Base-by-base conservation (phyloP, 2,797 vertebrate species). In the Manis javanica region DNA sequence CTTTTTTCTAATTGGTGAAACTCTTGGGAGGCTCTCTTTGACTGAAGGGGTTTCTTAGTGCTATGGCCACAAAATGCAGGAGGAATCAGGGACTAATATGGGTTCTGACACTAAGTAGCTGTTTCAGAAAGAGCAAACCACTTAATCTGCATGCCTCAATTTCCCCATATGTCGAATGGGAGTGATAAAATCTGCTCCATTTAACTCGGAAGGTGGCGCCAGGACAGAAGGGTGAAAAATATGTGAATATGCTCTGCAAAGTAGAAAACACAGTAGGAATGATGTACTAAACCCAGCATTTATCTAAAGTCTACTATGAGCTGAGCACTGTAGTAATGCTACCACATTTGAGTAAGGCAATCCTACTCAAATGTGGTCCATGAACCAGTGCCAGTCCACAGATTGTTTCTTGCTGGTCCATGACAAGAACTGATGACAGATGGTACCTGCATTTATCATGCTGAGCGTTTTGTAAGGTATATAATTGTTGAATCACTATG, bases 131-230 rank as follows among this genome's bases (percentile, higher is more conserved):
- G 92, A 71, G 49, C 7, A 81, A 90, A 77, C 82, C 11, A 68
- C 31, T 91, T 77, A 78, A 63, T 92, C 69, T 91, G 42, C 24
- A 18, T 23, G 64, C 84, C 34, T 91, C 69, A 46, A 71, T 71
- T 66, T 96, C 29, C 63, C 74, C 46, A 88, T 84, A 55, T 82
- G 42, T 42, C 63, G 96, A 85, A 90, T 82, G 26, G 66, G 34
- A 94, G 69, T 85, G 39, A 55, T 68, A 86, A 79, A 71, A 68
- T 74, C 29, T 66, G 8, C 29, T 96, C 39, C 19, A 92, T 31
- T 59, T 31, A 72, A 92, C 77, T 91, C 71, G 51, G 71, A 85
- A 95, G 29, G 63, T 63, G 29, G 29, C 53, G 18, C 82, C 72
- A 91, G 42, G 55, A 29, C 74, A 57, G 39, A 49, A 51, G 10